These are phyloP conservation scores for Ectemnius lituratus DNA, from an alignment of 2,888 invertebrate genomes.

Conservation along the genomic window DNA sequence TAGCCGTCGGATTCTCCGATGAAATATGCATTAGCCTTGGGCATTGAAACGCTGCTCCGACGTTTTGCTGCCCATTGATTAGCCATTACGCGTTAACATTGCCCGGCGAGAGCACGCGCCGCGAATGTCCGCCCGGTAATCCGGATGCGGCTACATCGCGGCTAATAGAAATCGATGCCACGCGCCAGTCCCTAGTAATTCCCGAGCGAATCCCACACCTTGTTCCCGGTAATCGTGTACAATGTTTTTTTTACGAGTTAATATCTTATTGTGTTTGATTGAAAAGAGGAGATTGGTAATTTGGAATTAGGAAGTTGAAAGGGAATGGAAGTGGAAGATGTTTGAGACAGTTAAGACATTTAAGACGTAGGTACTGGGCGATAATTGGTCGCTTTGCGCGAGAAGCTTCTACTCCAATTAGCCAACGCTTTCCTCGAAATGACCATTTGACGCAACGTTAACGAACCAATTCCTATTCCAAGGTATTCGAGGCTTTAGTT, in stretches of 20 bases:
- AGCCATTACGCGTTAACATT: slow-evolving; percentile 36
- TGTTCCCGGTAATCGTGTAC: too few relatives aligned
- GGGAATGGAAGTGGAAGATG: too few relatives aligned
- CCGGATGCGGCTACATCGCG: slow-evolving; percentile 2
- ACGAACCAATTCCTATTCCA: slow-evolving; percentile 1
- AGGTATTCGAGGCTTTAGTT: neutral
- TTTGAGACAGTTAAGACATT: too few relatives aligned
- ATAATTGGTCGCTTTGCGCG: neutral
- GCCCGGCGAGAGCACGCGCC: slow-evolving; percentile 11
- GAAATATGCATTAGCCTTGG: slow-evolving; percentile 5
- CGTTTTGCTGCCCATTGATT: slow-evolving; percentile 28
- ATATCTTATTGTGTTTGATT: too few relatives aligned
- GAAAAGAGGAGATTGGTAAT: too few relatives aligned
- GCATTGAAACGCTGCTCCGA: slow-evolving; percentile 2
- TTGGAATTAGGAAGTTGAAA: too few relatives aligned
- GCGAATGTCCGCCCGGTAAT: slow-evolving; percentile 6
- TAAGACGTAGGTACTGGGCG: neutral
- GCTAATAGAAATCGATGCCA: slow-evolving; percentile 27
- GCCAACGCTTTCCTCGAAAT: neutral
- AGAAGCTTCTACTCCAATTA: slow-evolving; percentile 6
- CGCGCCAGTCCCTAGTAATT: neutral
- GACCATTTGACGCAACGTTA: neutral
- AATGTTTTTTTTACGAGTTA: too few relatives aligned
- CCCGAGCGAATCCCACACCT: neutral
- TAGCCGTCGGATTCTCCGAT: neutral